Conservation (phyloP, 2,113 vertebrate species). For the Ptilonorhynchus violaceus region DNA sequence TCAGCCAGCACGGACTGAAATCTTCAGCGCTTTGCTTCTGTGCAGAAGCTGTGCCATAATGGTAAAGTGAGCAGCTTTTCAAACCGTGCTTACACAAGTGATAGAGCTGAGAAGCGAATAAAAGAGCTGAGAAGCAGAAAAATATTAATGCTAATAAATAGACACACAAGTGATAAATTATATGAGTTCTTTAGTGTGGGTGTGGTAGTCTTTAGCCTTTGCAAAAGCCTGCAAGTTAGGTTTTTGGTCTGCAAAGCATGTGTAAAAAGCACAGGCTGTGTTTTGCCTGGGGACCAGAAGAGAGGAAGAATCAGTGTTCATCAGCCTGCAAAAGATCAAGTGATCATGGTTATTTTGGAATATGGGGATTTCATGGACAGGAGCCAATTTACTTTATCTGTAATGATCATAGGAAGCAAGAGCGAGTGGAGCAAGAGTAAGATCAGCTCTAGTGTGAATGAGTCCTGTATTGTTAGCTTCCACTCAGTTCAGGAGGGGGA, state of each 20-base stretch:
- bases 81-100: neutral
- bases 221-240: neutral
- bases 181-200: neutral
- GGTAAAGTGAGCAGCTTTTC: neutral
- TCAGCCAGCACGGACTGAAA: neutral
- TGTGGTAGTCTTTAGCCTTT: neutral
- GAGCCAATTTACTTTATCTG: neutral
- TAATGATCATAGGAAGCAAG: neutral
- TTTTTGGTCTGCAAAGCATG: neutral
- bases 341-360: neutral
- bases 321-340: neutral
- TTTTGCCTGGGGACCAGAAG: neutral
- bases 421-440: accelerated
- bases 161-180: neutral
- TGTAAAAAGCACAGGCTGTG: neutral
- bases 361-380: neutral
- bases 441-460: neutral
- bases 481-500: neutral
- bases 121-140: neutral
- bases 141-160: neutral
- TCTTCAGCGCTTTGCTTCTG: neutral
- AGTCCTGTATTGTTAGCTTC: neutral
- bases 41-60: neutral
- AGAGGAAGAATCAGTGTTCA: neutral
- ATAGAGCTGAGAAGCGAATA: neutral